Percentiles rank a stretch among this genome's conserved stretches.
Evolutionary conservation across 2,797 vertebrate species (phyloP).

Genomic region (Arrhamphus sclerolepis): DNA sequence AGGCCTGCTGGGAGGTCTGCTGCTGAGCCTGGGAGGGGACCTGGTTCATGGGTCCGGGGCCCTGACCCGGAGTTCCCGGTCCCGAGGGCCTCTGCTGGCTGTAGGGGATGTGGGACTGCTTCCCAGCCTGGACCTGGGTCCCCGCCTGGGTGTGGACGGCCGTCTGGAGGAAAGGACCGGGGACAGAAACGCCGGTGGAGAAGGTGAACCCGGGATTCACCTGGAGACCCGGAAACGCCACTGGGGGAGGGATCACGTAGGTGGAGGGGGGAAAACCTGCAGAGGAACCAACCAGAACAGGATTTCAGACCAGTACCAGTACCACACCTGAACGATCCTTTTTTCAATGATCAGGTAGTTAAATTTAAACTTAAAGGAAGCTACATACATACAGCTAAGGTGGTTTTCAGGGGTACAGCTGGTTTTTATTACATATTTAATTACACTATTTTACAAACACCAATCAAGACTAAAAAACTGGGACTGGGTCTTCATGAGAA

Average conservation of each 20-base stretch:
- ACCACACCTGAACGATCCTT: no score
- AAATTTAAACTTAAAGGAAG: no score
- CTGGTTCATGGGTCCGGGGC: constrained; percentile 77
- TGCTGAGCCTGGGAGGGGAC: constrained; percentile 84
- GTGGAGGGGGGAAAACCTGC: constrained; percentile 94
- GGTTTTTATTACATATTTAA: no score
- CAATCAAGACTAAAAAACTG: no score
- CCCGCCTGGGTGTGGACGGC: constrained; percentile 88
- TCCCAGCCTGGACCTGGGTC: constrained; percentile 88
- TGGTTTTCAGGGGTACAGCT: no score
- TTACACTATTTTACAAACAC: no score
- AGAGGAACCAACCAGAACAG: constrained; percentile 12
- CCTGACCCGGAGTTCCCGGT: constrained; percentile 78
- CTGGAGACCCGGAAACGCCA: constrained; percentile 87
- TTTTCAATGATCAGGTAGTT: no score
- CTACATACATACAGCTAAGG: no score
- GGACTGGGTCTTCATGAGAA: no score
- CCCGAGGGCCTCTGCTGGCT: constrained; percentile 97
- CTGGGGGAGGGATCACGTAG: constrained; percentile 93
- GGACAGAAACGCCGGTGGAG: constrained; percentile 90
- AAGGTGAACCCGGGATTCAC: constrained; percentile 95
- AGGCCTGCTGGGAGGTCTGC: constrained; percentile 74
- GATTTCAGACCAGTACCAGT: no score
- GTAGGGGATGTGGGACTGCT: constrained; percentile 98
- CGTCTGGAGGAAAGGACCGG: constrained; percentile 91